Percentiles rank a stretch among this genome's conserved stretches.
These are phyloP conservation scores for Actenoides lindsayi DNA, from an alignment of 2,113 vertebrate genomes.

Conservation along the genomic window DNA sequence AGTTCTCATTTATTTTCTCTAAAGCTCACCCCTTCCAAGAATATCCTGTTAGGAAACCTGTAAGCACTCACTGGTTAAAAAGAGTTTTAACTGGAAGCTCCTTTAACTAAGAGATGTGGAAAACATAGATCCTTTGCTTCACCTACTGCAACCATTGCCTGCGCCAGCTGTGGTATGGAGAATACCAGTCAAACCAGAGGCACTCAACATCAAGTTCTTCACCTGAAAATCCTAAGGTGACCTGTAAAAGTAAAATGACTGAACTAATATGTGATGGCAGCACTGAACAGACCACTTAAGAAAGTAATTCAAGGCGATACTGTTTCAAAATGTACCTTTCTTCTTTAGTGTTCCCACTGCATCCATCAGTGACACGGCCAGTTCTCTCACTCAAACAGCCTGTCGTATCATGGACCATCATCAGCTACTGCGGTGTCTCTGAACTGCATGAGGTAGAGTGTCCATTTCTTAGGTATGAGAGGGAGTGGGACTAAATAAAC, in stretches of 20 bases:
- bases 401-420: not conserved
- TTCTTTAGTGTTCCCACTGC: not conserved
- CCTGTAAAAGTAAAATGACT: not conserved
- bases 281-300: not conserved
- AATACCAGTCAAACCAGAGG: not conserved
- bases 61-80: not conserved
- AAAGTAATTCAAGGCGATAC: not conserved
- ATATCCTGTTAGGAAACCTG: not conserved
- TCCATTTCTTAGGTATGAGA: not conserved
- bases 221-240: not conserved
- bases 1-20: not conserved
- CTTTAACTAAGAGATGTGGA: not conserved
- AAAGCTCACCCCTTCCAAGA: not conserved
- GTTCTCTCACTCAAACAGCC: not conserved
- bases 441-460: accelerated
- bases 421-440: not conserved
- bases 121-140: not conserved
- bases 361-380: not conserved
- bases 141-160: not conserved
- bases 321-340: not conserved
- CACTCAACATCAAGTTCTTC: not conserved
- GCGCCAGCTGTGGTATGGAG: not conserved
- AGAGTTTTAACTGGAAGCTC: not conserved
- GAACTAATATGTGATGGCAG: not conserved
- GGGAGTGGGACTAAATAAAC: not conserved